Percentiles rank a stretch among this genome's conserved stretches.
Conservation (phyloP, 53 echinoderm and acorn worm genomes). For the Mesocentrotus franciscanus region DNA sequence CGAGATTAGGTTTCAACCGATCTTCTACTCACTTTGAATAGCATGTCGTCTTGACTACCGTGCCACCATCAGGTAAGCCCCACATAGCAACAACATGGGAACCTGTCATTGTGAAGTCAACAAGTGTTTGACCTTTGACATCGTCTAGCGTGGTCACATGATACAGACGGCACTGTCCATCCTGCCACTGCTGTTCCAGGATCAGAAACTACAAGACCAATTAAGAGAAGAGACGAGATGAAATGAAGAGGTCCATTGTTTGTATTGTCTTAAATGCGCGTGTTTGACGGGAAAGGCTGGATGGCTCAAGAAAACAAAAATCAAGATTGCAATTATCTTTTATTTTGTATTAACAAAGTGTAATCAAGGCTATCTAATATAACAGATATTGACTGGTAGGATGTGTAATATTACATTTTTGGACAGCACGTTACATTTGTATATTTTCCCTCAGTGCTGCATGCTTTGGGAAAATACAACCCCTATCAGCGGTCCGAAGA, state of each 20-base stretch:
- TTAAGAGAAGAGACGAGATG: conserved; percentile 27
- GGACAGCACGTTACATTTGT: too few relatives aligned
- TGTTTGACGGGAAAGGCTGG: neutral
- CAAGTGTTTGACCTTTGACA: conserved; percentile 79
- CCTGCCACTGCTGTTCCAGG: conserved; percentile 80
- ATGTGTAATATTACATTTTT: too few relatives aligned
- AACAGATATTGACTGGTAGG: too few relatives aligned
- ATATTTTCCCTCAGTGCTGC: too few relatives aligned
- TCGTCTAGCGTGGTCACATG: conserved; percentile 81
- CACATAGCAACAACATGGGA: conserved; percentile 78
- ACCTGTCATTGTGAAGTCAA: conserved; percentile 85
- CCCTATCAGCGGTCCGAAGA: too few relatives aligned
- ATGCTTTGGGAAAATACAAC: neutral
- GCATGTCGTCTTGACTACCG: conserved; percentile 73
- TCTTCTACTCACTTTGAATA: conserved; percentile 77
- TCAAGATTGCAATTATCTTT: too few relatives aligned
- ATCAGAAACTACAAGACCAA: too few relatives aligned
- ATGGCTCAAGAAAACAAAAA: too few relatives aligned
- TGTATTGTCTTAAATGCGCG: neutral
- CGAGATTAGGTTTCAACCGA: too few relatives aligned
- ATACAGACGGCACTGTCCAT: conserved; percentile 82
- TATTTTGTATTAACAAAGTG: too few relatives aligned
- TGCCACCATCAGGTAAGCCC: conserved; percentile 80
- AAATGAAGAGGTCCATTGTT: too few relatives aligned
- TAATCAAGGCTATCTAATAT: too few relatives aligned